Percentiles rank a stretch among this genome's conserved stretches.
These are phyloP conservation scores for Orthosia incerta DNA, from an alignment of 2,888 invertebrate genomes.

Conservation along the genomic window DNA sequence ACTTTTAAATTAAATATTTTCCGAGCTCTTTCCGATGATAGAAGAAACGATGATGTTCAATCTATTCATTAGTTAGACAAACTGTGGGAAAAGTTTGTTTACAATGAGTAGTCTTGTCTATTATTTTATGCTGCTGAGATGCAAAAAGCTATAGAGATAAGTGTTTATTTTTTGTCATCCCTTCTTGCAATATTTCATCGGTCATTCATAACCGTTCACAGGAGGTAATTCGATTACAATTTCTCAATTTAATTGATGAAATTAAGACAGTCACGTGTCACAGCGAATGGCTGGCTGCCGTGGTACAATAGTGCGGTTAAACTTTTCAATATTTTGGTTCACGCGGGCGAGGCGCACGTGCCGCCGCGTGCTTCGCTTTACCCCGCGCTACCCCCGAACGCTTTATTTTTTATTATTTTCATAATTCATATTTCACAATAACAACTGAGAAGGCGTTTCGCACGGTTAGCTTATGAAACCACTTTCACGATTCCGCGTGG, in stretches of 20 bases:
- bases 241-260: constrained; percentile 81
- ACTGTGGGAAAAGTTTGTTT: too few species aligned
- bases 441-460: constrained; percentile 90
- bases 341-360: constrained; percentile 81
- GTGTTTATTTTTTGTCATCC: constrained; percentile 24
- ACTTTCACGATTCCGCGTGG: constrained; percentile 78
- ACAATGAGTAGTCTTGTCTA: not conserved
- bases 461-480: constrained; percentile 90
- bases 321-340: constrained; percentile 90
- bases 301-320: constrained; percentile 82
- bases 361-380: constrained; percentile 87
- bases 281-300: constrained; percentile 74
- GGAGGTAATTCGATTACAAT: constrained; percentile 79
- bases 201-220: constrained; percentile 31
- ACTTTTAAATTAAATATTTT: constrained; percentile 35
- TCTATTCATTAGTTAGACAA: not conserved
- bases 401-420: constrained; percentile 91
- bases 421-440: constrained; percentile 91
- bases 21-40: not conserved
- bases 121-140: not conserved
- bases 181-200: constrained; percentile 33
- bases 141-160: not conserved
- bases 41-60: not conserved
- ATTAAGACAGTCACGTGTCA: constrained; percentile 87
- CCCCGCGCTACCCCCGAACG: constrained; percentile 81